These are phyloP conservation scores for Eupristina koningsbergeri DNA, from an alignment of 1,140 invertebrate genomes.

Conservation along the genomic window DNA sequence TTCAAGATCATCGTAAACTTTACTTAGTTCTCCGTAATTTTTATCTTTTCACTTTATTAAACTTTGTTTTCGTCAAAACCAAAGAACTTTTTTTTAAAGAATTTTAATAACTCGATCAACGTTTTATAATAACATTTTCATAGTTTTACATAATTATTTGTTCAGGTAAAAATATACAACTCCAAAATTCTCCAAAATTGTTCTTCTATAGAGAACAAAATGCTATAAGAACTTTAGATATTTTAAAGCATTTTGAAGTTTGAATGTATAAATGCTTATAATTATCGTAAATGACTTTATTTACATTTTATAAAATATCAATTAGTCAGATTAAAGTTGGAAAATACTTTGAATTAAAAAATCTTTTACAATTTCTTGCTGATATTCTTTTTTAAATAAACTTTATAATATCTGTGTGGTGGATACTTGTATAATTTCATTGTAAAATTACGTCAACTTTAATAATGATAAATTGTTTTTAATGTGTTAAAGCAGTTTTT, in stretches of 20 bases:
- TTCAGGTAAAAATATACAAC: too few species aligned
- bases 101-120: conserved; percentile 45
- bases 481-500: too few species aligned
- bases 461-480: too few species aligned
- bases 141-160: not conserved
- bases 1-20: conserved; percentile 39
- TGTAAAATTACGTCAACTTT: too few species aligned
- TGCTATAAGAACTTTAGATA: not conserved
- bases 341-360: not conserved
- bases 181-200: not conserved
- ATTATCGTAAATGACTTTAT: not conserved
- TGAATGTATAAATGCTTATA: not conserved
- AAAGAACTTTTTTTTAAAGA: conserved; percentile 24
- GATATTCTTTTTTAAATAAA: conserved; percentile 5
- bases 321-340: not conserved
- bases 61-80: not conserved
- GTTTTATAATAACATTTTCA: not conserved
- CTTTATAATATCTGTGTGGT: too few species aligned
- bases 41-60: conserved; percentile 18
- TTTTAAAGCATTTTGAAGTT: too few species aligned
- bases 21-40: conserved; percentile 6
- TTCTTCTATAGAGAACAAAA: not conserved
- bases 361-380: not conserved
- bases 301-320: not conserved
- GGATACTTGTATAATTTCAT: too few species aligned